These are phyloP conservation scores for Alces alces DNA, from an alignment of 2,113 vertebrate genomes.

Conservation along the genomic window DNA sequence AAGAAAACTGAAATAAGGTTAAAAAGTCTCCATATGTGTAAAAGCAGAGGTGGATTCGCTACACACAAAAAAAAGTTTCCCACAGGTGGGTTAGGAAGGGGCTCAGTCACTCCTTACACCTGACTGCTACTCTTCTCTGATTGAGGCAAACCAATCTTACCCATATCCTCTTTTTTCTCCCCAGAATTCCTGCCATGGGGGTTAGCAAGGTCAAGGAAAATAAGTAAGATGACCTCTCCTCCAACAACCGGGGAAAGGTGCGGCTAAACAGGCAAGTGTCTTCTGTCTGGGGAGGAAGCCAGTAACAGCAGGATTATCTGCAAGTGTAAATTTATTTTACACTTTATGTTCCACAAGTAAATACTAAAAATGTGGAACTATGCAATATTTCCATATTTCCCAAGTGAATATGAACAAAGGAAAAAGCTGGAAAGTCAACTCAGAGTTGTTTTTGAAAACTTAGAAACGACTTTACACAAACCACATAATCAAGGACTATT, in stretches of 20 bases:
- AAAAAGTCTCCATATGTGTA: not conserved
- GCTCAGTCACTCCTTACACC: not conserved
- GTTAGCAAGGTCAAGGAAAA: not conserved
- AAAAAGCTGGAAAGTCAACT: not conserved
- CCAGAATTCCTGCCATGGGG: not conserved
- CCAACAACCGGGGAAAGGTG: not conserved
- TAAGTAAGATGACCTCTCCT: not conserved
- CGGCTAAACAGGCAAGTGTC: not conserved
- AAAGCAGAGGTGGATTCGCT: not conserved
- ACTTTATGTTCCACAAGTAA: not conserved
- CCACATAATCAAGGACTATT: not conserved
- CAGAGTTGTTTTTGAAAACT: slow-evolving; percentile 18
- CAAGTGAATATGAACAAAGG: not conserved
- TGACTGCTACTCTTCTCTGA: not conserved
- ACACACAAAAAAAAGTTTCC: not conserved
- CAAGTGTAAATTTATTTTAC: not conserved
- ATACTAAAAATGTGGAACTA: not conserved
- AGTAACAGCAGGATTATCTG: not conserved
- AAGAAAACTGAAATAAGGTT: not conserved
- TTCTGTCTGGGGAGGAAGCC: not conserved
- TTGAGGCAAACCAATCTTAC: not conserved
- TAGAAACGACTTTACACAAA: not conserved
- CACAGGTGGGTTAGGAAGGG: not conserved
- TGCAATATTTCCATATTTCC: not conserved
- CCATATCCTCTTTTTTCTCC: not conserved